These are phyloP conservation scores for Cnemophilus loriae DNA, from an alignment of 2,113 vertebrate genomes.

Conservation along the genomic window DNA sequence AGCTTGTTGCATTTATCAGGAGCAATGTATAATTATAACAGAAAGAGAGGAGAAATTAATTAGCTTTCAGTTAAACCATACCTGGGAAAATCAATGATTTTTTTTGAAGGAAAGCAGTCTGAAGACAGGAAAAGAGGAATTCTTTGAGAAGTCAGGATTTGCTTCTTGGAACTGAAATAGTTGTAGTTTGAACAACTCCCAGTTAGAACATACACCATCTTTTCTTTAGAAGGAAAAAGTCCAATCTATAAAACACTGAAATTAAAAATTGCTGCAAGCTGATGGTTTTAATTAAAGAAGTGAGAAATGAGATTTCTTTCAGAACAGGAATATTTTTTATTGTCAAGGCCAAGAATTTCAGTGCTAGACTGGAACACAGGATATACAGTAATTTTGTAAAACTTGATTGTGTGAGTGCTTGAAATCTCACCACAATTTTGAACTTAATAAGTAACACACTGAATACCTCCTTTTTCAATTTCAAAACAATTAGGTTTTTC, in stretches of 20 bases:
- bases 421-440: not conserved
- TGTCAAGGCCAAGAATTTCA: not conserved
- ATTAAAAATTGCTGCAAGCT: not conserved
- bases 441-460: not conserved
- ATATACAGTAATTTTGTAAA: not conserved
- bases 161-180: not conserved
- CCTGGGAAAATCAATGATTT: not conserved
- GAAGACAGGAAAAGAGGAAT: not conserved
- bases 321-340: not conserved
- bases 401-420: not conserved
- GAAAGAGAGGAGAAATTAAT: not conserved
- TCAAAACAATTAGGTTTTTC: not conserved
- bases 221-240: not conserved
- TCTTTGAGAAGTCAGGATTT: not conserved
- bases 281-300: not conserved
- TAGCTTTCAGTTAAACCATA: not conserved
- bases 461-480: not conserved
- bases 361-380: not conserved
- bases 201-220: not conserved
- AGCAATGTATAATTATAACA: conserved; percentile 65
- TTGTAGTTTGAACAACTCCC: not conserved
- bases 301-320: not conserved
- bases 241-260: not conserved
- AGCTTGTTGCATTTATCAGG: conserved; percentile 73
- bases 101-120: not conserved